Conservation (phyloP, 1,140 invertebrate species). For the Bilobella aurantiaca region DNA sequence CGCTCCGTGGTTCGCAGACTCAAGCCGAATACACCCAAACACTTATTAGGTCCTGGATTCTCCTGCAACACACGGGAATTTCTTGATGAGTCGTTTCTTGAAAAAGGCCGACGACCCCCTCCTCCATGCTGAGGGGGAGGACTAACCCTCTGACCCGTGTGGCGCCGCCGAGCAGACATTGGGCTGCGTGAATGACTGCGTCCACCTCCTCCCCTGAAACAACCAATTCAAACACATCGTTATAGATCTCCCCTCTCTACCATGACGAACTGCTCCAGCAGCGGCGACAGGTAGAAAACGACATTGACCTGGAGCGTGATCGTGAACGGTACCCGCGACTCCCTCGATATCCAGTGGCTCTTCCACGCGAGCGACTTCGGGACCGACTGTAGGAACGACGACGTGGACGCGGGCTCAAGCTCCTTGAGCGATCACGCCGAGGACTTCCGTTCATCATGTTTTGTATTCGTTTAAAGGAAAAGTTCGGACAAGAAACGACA, state of each 20-base stretch:
- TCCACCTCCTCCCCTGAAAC: constrained; percentile 18
- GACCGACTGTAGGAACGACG: constrained; percentile 19
- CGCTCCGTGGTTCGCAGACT: constrained; percentile 85
- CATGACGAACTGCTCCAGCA: not conserved
- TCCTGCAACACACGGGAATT: constrained; percentile 45
- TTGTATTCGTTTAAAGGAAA: too few relatives aligned
- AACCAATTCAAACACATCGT: not conserved
- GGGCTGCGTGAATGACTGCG: constrained; percentile 44
- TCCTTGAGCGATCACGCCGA: constrained; percentile 16
- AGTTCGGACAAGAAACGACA: too few relatives aligned
- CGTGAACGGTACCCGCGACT: constrained; percentile 19
- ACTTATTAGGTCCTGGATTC: constrained; percentile 74
- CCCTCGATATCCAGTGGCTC: constrained; percentile 9
- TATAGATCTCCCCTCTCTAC: not conserved
- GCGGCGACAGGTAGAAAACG: not conserved
- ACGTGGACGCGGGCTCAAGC: constrained; percentile 11
- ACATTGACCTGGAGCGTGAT: constrained; percentile 20
- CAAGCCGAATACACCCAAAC: constrained; percentile 87
- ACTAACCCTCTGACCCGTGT: constrained; percentile 41
- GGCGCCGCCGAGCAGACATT: constrained; percentile 46
- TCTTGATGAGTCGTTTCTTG: constrained; percentile 2
- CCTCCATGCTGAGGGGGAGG: not conserved
- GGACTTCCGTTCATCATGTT: constrained; percentile 24
- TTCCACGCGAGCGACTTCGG: constrained; percentile 16
- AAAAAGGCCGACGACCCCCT: constrained; percentile 4